Evolutionary conservation across 2,797 vertebrate genomes (phyloP).

Genomic region (Rallus crepitans): DNA sequence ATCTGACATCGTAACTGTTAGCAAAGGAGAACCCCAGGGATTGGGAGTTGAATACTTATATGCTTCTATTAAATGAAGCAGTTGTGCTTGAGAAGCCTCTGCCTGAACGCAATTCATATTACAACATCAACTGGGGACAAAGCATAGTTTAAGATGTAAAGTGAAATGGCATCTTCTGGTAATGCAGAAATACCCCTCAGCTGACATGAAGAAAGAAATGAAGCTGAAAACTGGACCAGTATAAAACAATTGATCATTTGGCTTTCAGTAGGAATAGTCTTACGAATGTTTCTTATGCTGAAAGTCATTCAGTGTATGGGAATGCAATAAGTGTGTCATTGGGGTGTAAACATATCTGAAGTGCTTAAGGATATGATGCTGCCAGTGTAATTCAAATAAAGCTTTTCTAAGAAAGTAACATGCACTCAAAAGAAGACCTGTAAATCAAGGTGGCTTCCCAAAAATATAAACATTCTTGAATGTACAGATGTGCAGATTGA

Average conservation of each 20-base stretch:
- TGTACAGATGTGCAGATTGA: background rate
- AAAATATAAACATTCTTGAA: background rate
- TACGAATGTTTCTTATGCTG: background rate
- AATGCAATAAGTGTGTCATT: background rate
- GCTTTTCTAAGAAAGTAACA: background rate
- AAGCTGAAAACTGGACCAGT: slow-evolving; percentile 46
- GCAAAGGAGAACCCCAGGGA: slow-evolving; percentile 35
- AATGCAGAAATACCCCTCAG: slow-evolving; percentile 33
- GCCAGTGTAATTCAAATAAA: background rate
- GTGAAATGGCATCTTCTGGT: slow-evolving; percentile 45
- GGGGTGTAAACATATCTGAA: background rate
- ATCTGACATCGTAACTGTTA: background rate
- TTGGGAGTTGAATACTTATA: slow-evolving; percentile 25
- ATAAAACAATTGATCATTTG: slow-evolving; percentile 26
- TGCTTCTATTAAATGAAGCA: slow-evolving; percentile 55
- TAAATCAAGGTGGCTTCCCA: background rate
- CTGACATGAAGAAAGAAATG: slow-evolving; percentile 45
- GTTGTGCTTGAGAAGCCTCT: slow-evolving; percentile 52
- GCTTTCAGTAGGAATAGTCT: background rate
- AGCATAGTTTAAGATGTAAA: slow-evolving; percentile 51
- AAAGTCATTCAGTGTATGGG: background rate
- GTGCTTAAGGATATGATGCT: background rate
- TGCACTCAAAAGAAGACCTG: background rate
- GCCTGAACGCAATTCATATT: slow-evolving; percentile 49
- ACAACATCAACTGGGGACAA: slow-evolving; percentile 43